These are phyloP conservation scores for Rhyacichthys aspro DNA, from an alignment of 2,797 vertebrate genomes.

Conservation along the genomic window DNA sequence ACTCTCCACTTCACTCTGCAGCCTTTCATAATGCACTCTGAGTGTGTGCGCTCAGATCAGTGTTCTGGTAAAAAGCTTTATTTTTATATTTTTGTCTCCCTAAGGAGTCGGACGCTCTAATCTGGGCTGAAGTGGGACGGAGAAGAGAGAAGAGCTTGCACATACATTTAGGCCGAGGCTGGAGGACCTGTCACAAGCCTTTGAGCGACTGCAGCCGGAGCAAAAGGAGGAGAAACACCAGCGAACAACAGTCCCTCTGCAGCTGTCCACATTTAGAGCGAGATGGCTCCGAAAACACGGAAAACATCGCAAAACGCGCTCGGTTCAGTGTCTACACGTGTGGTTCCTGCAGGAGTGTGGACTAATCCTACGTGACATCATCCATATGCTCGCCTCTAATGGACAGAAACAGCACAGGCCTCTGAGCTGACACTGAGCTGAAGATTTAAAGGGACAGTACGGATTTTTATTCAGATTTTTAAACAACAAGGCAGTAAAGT, in stretches of 20 bases:
- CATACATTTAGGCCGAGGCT: slow-evolving; percentile 30
- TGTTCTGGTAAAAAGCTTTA: slow-evolving; percentile 73
- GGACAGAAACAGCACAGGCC: slow-evolving; percentile 46
- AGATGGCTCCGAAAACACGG: slow-evolving; percentile 11
- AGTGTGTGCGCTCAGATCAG: slow-evolving; percentile 62
- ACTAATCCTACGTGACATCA: slow-evolving; percentile 63
- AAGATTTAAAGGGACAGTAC: too few relatives aligned
- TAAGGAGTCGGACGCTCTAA: slow-evolving; percentile 68
- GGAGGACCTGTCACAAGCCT: slow-evolving; percentile 64
- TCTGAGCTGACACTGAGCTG: slow-evolving; percentile 25
- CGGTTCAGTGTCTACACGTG: slow-evolving; percentile 2
- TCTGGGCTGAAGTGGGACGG: slow-evolving; percentile 73
- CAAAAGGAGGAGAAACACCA: slow-evolving; percentile 33
- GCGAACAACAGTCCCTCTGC: slow-evolving; percentile 45
- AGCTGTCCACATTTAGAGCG: slow-evolving; percentile 31
- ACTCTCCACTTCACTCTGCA: slow-evolving; percentile 45
- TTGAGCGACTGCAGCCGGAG: slow-evolving; percentile 59
- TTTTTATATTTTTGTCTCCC: slow-evolving; percentile 74
- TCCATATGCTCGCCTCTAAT: slow-evolving; percentile 69
- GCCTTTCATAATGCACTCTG: slow-evolving; percentile 53
- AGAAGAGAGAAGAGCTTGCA: slow-evolving; percentile 49
- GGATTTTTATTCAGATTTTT: too few relatives aligned
- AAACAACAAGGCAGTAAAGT: too few relatives aligned
- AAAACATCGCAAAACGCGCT: slow-evolving; percentile 23
- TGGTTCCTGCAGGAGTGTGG: slow-evolving; percentile 9